Conservation (phyloP, 53 echinoderm and acorn worm species). For the Stichopus horrens region DNA sequence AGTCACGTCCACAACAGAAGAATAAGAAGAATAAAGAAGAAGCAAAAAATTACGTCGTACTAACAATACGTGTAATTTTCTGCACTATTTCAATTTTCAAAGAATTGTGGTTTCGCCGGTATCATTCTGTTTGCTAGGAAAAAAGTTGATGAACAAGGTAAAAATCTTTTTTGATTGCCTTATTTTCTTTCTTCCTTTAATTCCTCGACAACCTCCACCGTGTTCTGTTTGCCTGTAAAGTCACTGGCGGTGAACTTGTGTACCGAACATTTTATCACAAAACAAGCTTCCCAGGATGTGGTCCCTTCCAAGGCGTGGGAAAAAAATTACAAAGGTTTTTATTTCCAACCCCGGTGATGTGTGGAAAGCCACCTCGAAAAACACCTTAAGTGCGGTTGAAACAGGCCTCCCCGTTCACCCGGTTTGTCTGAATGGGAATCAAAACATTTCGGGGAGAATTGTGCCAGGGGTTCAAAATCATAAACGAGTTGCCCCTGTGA, state of each 20-base stretch:
- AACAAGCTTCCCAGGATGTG: neutral
- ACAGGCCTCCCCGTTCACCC: constrained; percentile 6
- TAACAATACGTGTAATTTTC: neutral
- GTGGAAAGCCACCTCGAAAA: neutral
- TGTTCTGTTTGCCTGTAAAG: neutral
- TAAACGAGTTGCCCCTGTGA: constrained; percentile 2
- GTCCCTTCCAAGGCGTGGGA: neutral
- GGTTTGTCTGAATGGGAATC: neutral
- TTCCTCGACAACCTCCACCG: neutral
- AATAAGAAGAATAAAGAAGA: no score
- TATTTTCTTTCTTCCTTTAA: neutral
- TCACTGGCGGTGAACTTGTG: neutral
- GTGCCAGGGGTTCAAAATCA: constrained; percentile 7
- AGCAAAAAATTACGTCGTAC: no score
- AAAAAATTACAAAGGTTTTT: neutral
- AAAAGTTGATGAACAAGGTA: no score
- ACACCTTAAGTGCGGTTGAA: neutral
- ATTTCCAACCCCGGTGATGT: neutral
- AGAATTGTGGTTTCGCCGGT: neutral
- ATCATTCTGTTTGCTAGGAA: no score
- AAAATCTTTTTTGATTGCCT: no score
- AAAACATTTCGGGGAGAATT: neutral
- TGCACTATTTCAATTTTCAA: neutral
- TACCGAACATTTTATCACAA: neutral
- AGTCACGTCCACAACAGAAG: no score